Percentiles rank a stretch among this genome's conserved stretches.
These are phyloP conservation scores for Automeris io DNA, from an alignment of 2,888 invertebrate genomes.

Conservation along the genomic window DNA sequence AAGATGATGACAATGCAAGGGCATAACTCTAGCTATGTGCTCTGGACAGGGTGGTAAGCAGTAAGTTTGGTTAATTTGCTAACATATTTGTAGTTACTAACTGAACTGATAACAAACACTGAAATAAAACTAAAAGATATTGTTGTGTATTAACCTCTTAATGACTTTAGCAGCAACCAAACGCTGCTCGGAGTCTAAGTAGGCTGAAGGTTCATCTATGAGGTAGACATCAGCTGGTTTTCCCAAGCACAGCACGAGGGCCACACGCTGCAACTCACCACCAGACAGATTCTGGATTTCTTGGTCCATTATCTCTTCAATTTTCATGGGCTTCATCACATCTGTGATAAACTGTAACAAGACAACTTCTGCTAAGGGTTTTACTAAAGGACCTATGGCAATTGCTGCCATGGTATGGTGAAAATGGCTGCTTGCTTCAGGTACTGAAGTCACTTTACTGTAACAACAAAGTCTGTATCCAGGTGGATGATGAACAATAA, in stretches of 20 bases:
- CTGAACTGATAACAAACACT: not conserved
- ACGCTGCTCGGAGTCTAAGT: slow-evolving; percentile 99
- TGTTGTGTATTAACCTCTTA: slow-evolving; percentile 79
- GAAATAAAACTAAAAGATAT: slow-evolving; percentile 3
- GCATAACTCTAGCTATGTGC: too few species aligned
- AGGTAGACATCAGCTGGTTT: slow-evolving; percentile 99
- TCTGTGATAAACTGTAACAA: slow-evolving; percentile 92
- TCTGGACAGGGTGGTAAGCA: too few species aligned
- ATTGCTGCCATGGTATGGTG: not conserved
- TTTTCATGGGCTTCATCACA: slow-evolving; percentile 98
- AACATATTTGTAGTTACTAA: not conserved
- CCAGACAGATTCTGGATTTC: slow-evolving; percentile 99
- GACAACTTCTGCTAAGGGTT: too few species aligned
- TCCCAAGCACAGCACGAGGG: slow-evolving; percentile 95
- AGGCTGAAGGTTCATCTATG: slow-evolving; percentile 99
- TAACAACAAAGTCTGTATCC: too few species aligned
- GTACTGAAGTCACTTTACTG: too few species aligned
- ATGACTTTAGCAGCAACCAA: slow-evolving; percentile 99
- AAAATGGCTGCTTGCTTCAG: too few species aligned
- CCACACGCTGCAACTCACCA: slow-evolving; percentile 99
- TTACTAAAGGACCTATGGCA: not conserved
- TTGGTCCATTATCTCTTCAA: slow-evolving; percentile 98
- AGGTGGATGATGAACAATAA: too few species aligned
- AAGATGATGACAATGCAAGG: too few species aligned
- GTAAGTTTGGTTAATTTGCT: not conserved